Evolutionary conservation across 2,797 vertebrate species (phyloP).

Genomic region (Rhinophrynus dorsalis): DNA sequence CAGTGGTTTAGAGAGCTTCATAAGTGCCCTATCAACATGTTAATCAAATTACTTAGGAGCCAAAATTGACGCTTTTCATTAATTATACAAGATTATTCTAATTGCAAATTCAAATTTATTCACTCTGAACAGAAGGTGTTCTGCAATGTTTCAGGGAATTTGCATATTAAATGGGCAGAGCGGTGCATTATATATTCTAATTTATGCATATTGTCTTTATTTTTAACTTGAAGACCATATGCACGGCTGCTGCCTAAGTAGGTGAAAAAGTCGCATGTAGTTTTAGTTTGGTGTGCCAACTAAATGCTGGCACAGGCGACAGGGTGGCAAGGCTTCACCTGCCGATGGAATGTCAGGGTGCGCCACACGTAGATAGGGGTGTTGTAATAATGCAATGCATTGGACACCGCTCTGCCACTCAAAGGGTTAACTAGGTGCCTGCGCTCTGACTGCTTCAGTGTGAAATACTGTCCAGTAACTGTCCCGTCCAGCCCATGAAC

Average conservation of each 20-base stretch:
- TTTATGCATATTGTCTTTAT: constrained; percentile 91
- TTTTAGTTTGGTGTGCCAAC: constrained; percentile 55
- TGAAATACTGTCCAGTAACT: too few species aligned
- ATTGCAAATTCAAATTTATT: constrained; percentile 97
- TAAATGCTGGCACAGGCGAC: neutral
- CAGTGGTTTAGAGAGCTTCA: constrained; percentile 69
- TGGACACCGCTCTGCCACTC: too few species aligned
- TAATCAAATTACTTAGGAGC: constrained; percentile 94
- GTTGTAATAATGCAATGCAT: too few species aligned
- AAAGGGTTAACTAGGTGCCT: too few species aligned
- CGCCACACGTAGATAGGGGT: neutral
- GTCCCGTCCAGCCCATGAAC: too few species aligned
- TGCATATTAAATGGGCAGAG: constrained; percentile 95
- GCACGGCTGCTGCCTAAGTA: constrained; percentile 76
- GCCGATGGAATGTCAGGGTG: neutral
- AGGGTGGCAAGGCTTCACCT: neutral
- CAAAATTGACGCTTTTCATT: constrained; percentile 96
- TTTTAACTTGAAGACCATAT: constrained; percentile 88
- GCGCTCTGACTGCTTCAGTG: too few species aligned
- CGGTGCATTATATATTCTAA: constrained; percentile 87
- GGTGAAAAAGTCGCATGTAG: constrained; percentile 74
- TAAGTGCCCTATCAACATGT: constrained; percentile 93
- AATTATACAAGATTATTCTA: constrained; percentile 98
- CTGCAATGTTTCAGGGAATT: constrained; percentile 91
- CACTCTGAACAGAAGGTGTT: constrained; percentile 93